These are phyloP conservation scores for Artemia sinica DNA, from an alignment of 2,888 invertebrate genomes.

Conservation along the genomic window DNA sequence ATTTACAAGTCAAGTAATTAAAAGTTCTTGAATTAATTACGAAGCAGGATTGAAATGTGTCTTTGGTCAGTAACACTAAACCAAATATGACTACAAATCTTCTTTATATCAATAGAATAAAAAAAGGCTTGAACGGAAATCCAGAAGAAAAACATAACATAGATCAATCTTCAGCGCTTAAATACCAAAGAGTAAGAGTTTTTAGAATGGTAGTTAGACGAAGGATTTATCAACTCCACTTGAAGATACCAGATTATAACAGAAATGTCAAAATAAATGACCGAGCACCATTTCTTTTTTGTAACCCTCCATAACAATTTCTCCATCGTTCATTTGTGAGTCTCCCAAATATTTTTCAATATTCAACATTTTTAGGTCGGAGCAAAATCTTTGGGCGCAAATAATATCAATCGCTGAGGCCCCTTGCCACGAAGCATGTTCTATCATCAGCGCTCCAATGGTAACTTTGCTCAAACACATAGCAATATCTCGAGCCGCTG, in stretches of 20 bases:
- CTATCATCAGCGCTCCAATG: constrained; percentile 27
- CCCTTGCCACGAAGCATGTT: constrained; percentile 25
- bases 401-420: constrained; percentile 22
- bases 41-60: no score
- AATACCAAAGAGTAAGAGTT: no score
- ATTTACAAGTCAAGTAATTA: no score
- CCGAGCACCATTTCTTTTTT: constrained; percentile 4
- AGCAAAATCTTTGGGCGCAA: constrained; percentile 24
- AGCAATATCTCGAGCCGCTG: constrained; percentile 36
- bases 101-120: no score
- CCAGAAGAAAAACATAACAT: no score
- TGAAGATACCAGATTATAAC: neutral
- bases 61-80: no score
- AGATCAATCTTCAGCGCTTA: no score
- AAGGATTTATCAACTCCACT: neutral
- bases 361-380: neutral
- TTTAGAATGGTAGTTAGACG: neutral
- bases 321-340: neutral
- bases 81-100: no score
- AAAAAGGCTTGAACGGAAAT: no score
- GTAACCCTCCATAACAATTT: constrained; percentile 1
- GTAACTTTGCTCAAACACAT: constrained; percentile 33
- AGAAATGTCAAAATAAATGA: neutral
- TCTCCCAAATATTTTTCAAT: neutral
- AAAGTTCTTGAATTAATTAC: no score